phyloP scores from a whole-genome alignment of 2,113 vertebrate genomes.

The Onychostruthus taczanowskii region DNA sequence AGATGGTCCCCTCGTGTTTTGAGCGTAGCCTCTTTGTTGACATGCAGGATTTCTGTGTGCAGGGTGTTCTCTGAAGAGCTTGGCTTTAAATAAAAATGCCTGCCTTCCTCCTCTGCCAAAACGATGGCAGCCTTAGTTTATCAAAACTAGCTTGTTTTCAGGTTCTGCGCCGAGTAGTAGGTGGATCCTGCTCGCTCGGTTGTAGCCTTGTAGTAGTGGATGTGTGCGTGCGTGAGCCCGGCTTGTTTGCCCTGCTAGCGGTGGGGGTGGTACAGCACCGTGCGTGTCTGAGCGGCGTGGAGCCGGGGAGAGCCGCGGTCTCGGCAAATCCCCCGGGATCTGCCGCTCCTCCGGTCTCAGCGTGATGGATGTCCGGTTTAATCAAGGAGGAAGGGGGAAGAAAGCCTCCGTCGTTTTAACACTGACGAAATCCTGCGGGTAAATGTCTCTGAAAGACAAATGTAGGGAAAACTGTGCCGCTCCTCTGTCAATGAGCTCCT shows the following conservation, averaged over 20 bases:
- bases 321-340: neutral
- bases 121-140: neutral
- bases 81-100: neutral
- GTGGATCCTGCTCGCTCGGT: neutral
- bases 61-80: neutral
- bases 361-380: neutral
- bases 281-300: neutral
- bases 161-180: neutral
- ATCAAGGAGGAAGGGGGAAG: neutral
- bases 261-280: neutral
- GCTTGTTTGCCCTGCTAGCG: neutral
- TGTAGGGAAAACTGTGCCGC: neutral
- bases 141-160: neutral
- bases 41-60: neutral
- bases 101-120: neutral
- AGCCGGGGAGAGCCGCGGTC: neutral
- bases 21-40: neutral
- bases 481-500: neutral
- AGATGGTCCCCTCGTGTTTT: neutral
- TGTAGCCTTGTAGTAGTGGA: slow-evolving; percentile 25
- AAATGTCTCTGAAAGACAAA: neutral
- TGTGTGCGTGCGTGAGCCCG: neutral
- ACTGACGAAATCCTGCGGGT: neutral
- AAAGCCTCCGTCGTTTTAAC: neutral
- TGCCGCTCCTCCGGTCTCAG: neutral